Evolutionary conservation across 1,140 invertebrate genomes (phyloP).

Genomic region (Drosophila sulfurigaster): DNA sequence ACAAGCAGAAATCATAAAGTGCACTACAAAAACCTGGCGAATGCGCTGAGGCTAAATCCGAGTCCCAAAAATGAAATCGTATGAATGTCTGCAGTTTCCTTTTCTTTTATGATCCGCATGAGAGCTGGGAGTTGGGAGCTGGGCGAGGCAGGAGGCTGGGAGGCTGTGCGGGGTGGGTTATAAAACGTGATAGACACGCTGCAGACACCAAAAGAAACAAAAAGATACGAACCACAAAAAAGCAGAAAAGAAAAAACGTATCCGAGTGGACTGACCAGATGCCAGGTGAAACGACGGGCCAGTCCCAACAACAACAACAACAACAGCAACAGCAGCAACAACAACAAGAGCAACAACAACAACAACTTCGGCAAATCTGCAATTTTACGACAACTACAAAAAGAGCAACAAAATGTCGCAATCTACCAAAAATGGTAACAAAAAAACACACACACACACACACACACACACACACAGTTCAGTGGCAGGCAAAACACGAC

Average conservation of each 20-base stretch:
- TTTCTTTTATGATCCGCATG: conserved; percentile 19
- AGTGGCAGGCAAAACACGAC: conserved; percentile 26
- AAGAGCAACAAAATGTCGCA: conserved; percentile 37
- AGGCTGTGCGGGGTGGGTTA: neutral
- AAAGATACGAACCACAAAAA: too few relatives aligned
- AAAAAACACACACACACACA: conserved; percentile 23
- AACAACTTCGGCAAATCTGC: neutral
- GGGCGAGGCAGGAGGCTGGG: neutral
- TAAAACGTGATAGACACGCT: conserved; percentile 43
- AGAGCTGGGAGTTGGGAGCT: neutral
- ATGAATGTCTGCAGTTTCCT: conserved; percentile 64
- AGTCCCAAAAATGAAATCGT: conserved; percentile 61
- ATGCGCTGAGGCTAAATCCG: conserved; percentile 32
- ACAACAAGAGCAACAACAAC: conserved; percentile 16
- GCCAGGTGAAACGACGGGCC: conserved; percentile 35
- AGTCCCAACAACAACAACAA: conserved; percentile 16
- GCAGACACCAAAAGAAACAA: conserved; percentile 32
- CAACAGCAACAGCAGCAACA: neutral
- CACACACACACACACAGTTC: conserved; percentile 14
- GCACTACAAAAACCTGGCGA: conserved; percentile 63
- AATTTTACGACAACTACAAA: neutral
- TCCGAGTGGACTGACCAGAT: conserved; percentile 40
- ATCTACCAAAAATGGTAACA: conserved; percentile 40
- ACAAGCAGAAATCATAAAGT: conserved; percentile 70
- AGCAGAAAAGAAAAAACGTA: conserved; percentile 25